Conservation (phyloP, 2,113 vertebrate genomes). For the Sigmodon hispidus region DNA sequence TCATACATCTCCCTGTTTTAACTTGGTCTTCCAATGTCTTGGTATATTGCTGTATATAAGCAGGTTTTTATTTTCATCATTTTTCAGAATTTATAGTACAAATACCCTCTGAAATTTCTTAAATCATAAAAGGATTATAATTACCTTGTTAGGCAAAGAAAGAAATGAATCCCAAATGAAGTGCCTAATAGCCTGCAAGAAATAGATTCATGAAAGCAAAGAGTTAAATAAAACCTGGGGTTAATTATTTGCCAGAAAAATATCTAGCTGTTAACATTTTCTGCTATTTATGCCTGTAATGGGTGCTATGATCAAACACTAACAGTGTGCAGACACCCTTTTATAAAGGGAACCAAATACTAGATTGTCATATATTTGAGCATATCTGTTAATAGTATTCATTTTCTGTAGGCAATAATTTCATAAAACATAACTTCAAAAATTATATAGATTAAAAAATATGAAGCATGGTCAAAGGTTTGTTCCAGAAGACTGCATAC, state of each 20-base stretch:
- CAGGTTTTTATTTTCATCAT: not conserved
- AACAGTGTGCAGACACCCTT: not conserved
- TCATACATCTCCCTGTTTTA: not conserved
- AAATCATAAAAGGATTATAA: not conserved
- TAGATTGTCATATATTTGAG: not conserved
- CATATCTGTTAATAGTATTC: not conserved
- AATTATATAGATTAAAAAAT: not conserved
- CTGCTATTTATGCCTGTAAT: not conserved
- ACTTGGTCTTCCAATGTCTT: not conserved
- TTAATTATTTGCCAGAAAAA: not conserved
- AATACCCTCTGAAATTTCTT: not conserved
- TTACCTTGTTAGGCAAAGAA: not conserved
- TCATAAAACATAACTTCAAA: not conserved
- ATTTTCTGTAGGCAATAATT: not conserved
- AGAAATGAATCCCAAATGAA: not conserved
- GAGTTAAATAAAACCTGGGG: not conserved
- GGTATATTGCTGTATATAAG: not conserved
- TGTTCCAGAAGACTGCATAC: not conserved
- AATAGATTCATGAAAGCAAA: not conserved
- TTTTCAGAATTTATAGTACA: not conserved
- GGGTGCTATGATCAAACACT: not conserved
- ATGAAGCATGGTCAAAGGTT: not conserved
- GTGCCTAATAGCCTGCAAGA: not conserved
- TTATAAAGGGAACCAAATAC: not conserved
- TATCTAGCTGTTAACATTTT: not conserved